Base-by-base conservation (phyloP, 2,797 vertebrate species). In the Carduelis carduelis region DNA sequence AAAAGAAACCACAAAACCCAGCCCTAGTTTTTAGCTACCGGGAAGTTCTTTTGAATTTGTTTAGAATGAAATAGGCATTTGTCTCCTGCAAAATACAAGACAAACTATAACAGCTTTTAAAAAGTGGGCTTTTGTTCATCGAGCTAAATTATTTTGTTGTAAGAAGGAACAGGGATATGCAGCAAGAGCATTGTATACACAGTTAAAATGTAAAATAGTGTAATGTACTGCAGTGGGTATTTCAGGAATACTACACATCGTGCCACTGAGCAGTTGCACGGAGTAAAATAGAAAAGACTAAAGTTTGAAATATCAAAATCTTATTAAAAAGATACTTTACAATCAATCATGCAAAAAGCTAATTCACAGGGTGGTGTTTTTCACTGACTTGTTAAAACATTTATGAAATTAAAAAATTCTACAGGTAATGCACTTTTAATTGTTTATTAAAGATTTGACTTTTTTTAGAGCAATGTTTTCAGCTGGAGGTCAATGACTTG, bases 361-460 rank as follows among this genome's bases (percentile, higher is more conserved):
- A 96, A 97, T 97, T 96, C 97, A 97, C 94, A 97, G 97, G 97
- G 97, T 97, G 96, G 95, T 97, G 96, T 96, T 97, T 97, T 97
- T 97, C 96, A 97, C 96, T 96, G 95, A 97, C 97, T 97, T 97
- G 94, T 96, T 90, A 93, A 96, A 97, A 96, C 95, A 89, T 95
- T 95, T 96, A 96, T 94, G 96, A 96, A 97, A 96, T 97, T 96
- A 83, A 97, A 96, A 93, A 91, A 83, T 93, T 96, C 96, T 97
- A 96, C 97, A 97, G 93, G 95, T 96, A 97, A 97, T 97, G 96
- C 97, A 97, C 96, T 97, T 97, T 97, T 97, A 97, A 96, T 96
- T 96, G 97, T 96, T 96, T 97, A 95, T 96, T 97, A 93, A 95
- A 97, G 88, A 97, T 95, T 52, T 96, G 97, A 96, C 96, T 85